phyloP scores from a whole-genome alignment of 2,888 invertebrate genomes.

The Drosophila robusta region DNA sequence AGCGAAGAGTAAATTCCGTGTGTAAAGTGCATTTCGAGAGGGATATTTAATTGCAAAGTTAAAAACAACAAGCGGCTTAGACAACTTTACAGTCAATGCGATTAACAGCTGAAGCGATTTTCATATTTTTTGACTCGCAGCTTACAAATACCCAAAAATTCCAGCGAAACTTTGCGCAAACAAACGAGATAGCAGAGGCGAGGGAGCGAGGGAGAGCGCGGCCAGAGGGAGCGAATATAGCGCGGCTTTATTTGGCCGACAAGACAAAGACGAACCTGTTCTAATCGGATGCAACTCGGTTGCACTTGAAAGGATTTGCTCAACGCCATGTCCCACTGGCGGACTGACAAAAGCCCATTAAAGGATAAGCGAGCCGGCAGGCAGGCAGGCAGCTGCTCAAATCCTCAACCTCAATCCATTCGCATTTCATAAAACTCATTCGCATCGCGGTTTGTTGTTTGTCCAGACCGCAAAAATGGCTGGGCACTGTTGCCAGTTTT shows the following conservation, averaged over 20 bases:
- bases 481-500: slow-evolving; percentile 30
- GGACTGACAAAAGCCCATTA: slow-evolving; percentile 80
- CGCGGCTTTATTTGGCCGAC: slow-evolving; percentile 55
- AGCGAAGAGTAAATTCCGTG: slow-evolving; percentile 43
- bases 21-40: slow-evolving; percentile 46
- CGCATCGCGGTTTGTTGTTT: slow-evolving; percentile 53
- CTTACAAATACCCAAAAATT: slow-evolving; percentile 49
- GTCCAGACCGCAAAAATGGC: slow-evolving; percentile 56
- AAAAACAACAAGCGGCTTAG: slow-evolving; percentile 74
- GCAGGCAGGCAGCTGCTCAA: slow-evolving; percentile 38
- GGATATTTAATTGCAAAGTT: slow-evolving; percentile 76
- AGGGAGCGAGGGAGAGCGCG: slow-evolving; percentile 8
- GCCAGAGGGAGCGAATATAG: slow-evolving; percentile 16
- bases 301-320: slow-evolving; percentile 79
- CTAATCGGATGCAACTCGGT: slow-evolving; percentile 79
- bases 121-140: slow-evolving; percentile 47
- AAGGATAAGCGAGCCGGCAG: slow-evolving; percentile 62
- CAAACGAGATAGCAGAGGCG: slow-evolving; percentile 2
- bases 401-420: slow-evolving; percentile 23
- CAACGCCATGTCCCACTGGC: slow-evolving; percentile 44
- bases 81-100: slow-evolving; percentile 73
- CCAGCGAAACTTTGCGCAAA: slow-evolving; percentile 57
- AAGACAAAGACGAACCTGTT: slow-evolving; percentile 75
- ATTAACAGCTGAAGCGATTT: slow-evolving; percentile 61
- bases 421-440: slow-evolving; percentile 45